Evolutionary conservation across 2,113 vertebrate genomes (phyloP), one percentile per base, ranked within the genome.

Genomic region (Saguinus midas): DNA sequence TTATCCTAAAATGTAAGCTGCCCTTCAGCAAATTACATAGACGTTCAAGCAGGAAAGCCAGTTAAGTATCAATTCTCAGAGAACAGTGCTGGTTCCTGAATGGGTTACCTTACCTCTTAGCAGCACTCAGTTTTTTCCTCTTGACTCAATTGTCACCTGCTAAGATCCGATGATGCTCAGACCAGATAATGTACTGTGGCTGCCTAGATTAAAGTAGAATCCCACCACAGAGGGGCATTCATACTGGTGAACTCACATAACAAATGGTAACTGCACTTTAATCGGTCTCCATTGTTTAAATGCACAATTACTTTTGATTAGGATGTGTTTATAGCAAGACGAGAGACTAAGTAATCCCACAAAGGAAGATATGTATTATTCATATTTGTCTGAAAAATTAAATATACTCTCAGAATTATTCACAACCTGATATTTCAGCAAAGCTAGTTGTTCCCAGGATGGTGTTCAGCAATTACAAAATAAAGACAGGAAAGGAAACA

Each of bases 381-480:
- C 90, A 90, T 72, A 82, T 5, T 0, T 29, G 61, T 68, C 87
- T 93, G 84, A 96, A 96, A 97, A 97, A 93, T 95, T 97, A 97
- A 98, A 96, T 75, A 92, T 95, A 61, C 64, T 83, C 72, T 79
- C 89, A 88, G 94, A 96, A 97, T 97, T 96, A 90, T 90, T 96
- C 95, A 95, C 76, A 96, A 82, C 43, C 90, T 8, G 9, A 55
- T 92, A 90, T 61, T 94, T 81, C 81, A 92, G n/a, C 76, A 87
- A 95, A 94, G 52, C 66, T 95, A 91, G 87, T 92, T 94, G 52
- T 76, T 96, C 96, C 93, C 97, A 93, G 89, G 90, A 82, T 40
- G 35, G 86, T 73, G 73, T 91, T 96, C 57, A 82, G 66, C 48
- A 92, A 64, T 93, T 90, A 87, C 16, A 93, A 68, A 48, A 94